phyloP scores from a whole-genome alignment of 2,888 invertebrate genomes.

The Ophion obscuratus region DNA sequence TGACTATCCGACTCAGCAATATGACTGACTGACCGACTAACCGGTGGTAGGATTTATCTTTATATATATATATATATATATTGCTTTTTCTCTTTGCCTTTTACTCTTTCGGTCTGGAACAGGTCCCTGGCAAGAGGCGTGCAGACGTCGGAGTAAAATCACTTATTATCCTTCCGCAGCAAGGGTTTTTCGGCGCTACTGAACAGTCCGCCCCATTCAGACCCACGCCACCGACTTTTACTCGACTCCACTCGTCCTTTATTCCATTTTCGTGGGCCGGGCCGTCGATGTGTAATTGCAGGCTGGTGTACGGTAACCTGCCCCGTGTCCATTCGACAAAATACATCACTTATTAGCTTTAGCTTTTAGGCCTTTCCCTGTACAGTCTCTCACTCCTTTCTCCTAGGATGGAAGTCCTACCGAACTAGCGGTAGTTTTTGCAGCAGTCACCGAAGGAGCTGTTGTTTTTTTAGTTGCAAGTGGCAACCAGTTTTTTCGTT shows the following conservation, averaged over 20 bases:
- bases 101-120: slow-evolving; percentile 58
- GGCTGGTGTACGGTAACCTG: slow-evolving; percentile 52
- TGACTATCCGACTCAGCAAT: slow-evolving; percentile 69
- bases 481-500: no score
- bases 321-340: slow-evolving; percentile 48
- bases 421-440: slow-evolving; percentile 16
- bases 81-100: slow-evolving; percentile 31
- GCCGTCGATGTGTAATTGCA: slow-evolving; percentile 59
- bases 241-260: slow-evolving; percentile 34
- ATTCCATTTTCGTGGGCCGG: slow-evolving; percentile 44
- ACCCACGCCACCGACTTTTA: slow-evolving; percentile 29
- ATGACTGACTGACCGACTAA: slow-evolving; percentile 71
- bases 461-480: no score
- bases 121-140: slow-evolving; percentile 62
- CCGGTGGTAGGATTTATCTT: slow-evolving; percentile 48
- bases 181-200: slow-evolving; percentile 68
- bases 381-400: slow-evolving; percentile 30
- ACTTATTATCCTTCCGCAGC: slow-evolving; percentile 73
- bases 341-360: slow-evolving; percentile 49
- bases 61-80: slow-evolving; percentile 31
- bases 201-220: slow-evolving; percentile 34
- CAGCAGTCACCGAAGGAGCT: no score
- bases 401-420: background rate
- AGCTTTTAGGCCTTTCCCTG: slow-evolving; percentile 30
- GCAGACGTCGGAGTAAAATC: slow-evolving; percentile 68